These are phyloP conservation scores for Meiosimyza platycephala DNA, from an alignment of 2,888 invertebrate species.

Conservation along the genomic window DNA sequence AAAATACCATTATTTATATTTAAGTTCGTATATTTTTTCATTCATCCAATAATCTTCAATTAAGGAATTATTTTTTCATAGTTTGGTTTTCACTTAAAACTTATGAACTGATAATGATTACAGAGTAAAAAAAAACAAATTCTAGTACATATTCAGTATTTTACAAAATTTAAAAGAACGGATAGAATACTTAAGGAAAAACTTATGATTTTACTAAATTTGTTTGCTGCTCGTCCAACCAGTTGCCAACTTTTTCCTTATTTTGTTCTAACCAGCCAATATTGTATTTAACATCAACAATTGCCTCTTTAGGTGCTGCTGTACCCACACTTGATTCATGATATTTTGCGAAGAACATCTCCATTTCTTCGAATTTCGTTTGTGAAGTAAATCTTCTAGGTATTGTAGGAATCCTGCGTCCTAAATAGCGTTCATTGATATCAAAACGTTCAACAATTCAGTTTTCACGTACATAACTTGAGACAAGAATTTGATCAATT, in stretches of 20 bases:
- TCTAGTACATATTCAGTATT: background rate
- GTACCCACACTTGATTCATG: conserved; percentile 90
- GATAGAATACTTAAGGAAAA: background rate
- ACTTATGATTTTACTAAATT: background rate
- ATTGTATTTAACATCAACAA: conserved; percentile 82
- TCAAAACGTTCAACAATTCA: conserved; percentile 85
- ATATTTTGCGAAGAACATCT: conserved; percentile 79
- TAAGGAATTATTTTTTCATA: background rate
- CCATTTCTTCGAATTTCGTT: conserved; percentile 79
- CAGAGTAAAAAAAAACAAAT: conserved; percentile 14
- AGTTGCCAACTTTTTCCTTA: conserved; percentile 70
- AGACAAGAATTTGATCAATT: conserved; percentile 79
- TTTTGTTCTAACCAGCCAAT: conserved; percentile 81
- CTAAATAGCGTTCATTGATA: conserved; percentile 85
- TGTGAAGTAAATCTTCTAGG: conserved; percentile 77
- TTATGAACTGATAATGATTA: background rate
- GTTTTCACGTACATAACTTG: conserved; percentile 85
- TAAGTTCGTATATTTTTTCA: background rate
- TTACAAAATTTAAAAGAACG: conserved; percentile 14
- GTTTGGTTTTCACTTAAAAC: background rate
- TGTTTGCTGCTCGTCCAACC: conserved; percentile 68
- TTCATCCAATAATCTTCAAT: background rate
- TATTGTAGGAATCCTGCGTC: conserved; percentile 78
- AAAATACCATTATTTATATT: background rate
- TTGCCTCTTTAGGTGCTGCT: conserved; percentile 76